These are phyloP conservation scores for Drosophila ananassae DNA, from an alignment of 1,140 invertebrate species.

Conservation along the genomic window DNA sequence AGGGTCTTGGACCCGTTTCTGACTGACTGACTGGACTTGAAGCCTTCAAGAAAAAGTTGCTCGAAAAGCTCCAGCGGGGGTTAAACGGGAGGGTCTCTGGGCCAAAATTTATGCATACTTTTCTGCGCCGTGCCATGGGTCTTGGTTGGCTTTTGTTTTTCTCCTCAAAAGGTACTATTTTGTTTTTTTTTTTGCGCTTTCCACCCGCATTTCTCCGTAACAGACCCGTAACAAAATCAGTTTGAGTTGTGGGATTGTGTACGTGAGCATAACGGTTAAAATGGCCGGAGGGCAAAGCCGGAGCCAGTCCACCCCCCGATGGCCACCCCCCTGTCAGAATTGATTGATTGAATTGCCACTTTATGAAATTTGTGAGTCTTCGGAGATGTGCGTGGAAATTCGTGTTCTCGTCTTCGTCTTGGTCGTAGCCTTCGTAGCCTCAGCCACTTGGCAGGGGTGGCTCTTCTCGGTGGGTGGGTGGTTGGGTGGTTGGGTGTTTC, in stretches of 20 bases:
- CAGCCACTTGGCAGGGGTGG: constrained; percentile 16
- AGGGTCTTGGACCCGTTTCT: constrained; percentile 6
- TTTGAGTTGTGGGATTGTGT: constrained; percentile 80
- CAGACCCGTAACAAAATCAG: constrained; percentile 50
- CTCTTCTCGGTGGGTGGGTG: constrained; percentile 8
- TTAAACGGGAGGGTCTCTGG: constrained; percentile 1
- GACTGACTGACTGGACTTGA: constrained; percentile 41
- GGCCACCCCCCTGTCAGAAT: constrained; percentile 71
- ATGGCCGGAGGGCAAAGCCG: constrained; percentile 38
- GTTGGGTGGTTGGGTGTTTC: too few relatives aligned
- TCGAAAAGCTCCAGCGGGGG: background rate
- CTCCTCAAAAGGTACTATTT: background rate
- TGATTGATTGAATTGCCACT: constrained; percentile 84
- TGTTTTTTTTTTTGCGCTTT: constrained; percentile 3
- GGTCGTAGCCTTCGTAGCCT: constrained; percentile 1
- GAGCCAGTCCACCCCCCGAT: constrained; percentile 26
- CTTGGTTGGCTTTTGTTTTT: constrained; percentile 24
- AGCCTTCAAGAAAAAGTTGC: constrained; percentile 33
- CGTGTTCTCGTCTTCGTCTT: constrained; percentile 48
- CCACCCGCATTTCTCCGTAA: constrained; percentile 16
- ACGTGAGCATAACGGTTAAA: constrained; percentile 79
- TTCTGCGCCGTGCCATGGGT: constrained; percentile 39
- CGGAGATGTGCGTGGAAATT: constrained; percentile 82
- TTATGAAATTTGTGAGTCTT: constrained; percentile 84
- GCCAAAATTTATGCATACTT: constrained; percentile 59